These are phyloP conservation scores for Periphyllus acericola DNA, from an alignment of 2,888 invertebrate genomes.

Conservation along the genomic window DNA sequence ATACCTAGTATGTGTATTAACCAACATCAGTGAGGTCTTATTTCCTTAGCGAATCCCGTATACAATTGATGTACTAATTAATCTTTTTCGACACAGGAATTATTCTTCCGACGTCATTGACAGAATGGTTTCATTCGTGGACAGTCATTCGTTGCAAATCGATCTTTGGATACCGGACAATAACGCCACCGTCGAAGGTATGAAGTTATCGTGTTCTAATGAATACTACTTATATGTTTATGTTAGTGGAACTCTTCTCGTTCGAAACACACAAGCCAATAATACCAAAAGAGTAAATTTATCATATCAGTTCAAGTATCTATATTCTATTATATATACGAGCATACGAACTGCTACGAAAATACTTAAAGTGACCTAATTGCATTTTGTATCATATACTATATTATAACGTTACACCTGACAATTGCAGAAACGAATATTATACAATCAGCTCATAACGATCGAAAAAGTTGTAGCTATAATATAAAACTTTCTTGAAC, in stretches of 20 bases:
- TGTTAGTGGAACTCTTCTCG: neutral
- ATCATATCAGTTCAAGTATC: neutral
- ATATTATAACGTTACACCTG: neutral
- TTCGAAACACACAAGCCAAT: neutral
- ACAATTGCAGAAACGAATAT: neutral
- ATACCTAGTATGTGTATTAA: no score
- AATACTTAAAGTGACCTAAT: neutral
- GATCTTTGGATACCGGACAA: slow-evolving; percentile 42
- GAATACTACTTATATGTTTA: neutral
- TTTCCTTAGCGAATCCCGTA: neutral
- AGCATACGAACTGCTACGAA: neutral
- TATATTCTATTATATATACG: neutral
- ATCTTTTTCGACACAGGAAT: neutral
- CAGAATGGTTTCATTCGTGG: slow-evolving; percentile 36
- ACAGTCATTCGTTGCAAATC: slow-evolving; percentile 39
- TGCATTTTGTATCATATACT: no score
- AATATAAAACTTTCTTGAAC: neutral
- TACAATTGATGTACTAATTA: neutral
- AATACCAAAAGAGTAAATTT: neutral
- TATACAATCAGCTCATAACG: neutral
- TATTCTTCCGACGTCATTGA: slow-evolving; percentile 7
- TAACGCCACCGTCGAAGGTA: slow-evolving; percentile 19
- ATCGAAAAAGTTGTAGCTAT: neutral
- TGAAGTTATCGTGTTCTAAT: neutral
- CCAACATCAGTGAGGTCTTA: neutral